Base-by-base conservation (phyloP, 2,888 invertebrate species). In the Noctua pronuba region DNA sequence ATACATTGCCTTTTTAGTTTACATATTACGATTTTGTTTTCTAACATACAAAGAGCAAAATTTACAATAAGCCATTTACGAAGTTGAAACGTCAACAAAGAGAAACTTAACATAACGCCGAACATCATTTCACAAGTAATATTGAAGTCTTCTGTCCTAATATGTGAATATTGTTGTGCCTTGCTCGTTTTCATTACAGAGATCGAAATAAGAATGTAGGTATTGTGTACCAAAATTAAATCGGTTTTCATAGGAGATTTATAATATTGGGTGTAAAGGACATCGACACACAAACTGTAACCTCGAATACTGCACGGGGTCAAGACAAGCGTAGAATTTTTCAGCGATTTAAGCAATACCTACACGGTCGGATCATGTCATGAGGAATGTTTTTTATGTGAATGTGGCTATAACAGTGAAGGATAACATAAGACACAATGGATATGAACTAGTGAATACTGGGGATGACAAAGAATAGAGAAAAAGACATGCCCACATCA, bases 21-120 rank as follows among this genome's bases (percentile, higher is more conserved):
- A 35, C 35, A n/a, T 35, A 18, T 13, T 64, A 58, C 16, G 55
- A 24, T 66, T 49, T 1, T 73, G 49, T 71, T 77, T 73, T n/a
- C 70, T 49, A 35, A 58, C 16, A 71, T 67, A 41, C 11, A 1
- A 73, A 64, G 28, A 74, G 18, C 18, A 65, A 74, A 62, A 49
- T 60, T 68, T n/a, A 55, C 35, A 82, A 49, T 68, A 71, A 77
- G 67, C 41, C 72, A 79, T 82, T 82, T 65, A 72, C 68, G 58
- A 62, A 75, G 46, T 75, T 72, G 68, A 78, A 74, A 74, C 67
- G 64, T 38, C 38, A 72, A 77, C 78, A 62, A 82, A 79, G 24
- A 35, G 60, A 68, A 81, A 65, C 58, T 71, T 62, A 69, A 31
- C 31, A 16, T 73, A 49, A n/a, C 52, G n/a, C 24, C 44, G 58